These are phyloP conservation scores for Ariopsis seemanni DNA, from an alignment of 2,113 vertebrate genomes.

Conservation along the genomic window DNA sequence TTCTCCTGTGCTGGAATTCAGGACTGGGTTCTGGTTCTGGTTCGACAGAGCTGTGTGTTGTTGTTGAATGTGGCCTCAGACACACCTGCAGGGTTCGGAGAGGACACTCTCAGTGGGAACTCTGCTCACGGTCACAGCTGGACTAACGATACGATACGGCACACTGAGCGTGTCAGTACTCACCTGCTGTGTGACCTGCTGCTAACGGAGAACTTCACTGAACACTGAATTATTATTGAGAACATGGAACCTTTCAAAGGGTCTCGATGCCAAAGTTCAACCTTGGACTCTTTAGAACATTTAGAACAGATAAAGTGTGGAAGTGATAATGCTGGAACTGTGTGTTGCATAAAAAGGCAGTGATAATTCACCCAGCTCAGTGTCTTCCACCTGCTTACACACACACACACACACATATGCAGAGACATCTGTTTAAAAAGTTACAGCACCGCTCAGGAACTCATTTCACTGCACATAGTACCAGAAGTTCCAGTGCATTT, in stretches of 20 bases:
- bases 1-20: constrained; percentile 40
- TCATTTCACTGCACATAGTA: background rate
- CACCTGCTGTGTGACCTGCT: background rate
- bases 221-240: background rate
- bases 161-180: background rate
- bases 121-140: constrained; percentile 44
- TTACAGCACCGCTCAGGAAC: background rate
- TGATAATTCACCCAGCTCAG: no score
- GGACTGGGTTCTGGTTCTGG: constrained; percentile 1
- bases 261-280: background rate
- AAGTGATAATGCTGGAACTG: background rate
- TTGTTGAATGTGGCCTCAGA: constrained; percentile 4
- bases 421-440: no score
- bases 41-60: background rate
- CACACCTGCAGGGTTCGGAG: constrained; percentile 42
- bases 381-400: background rate
- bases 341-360: background rate
- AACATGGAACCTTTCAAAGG: background rate
- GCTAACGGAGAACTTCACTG: constrained; percentile 8
- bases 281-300: background rate
- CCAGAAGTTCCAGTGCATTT: background rate
- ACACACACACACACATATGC: background rate
- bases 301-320: background rate
- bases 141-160: constrained; percentile 24
- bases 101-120: constrained; percentile 44